Evolutionary conservation across 2,797 vertebrate species (phyloP), one percentile per base, ranked within the genome.

Genomic region (Darevskia mixta): DNA sequence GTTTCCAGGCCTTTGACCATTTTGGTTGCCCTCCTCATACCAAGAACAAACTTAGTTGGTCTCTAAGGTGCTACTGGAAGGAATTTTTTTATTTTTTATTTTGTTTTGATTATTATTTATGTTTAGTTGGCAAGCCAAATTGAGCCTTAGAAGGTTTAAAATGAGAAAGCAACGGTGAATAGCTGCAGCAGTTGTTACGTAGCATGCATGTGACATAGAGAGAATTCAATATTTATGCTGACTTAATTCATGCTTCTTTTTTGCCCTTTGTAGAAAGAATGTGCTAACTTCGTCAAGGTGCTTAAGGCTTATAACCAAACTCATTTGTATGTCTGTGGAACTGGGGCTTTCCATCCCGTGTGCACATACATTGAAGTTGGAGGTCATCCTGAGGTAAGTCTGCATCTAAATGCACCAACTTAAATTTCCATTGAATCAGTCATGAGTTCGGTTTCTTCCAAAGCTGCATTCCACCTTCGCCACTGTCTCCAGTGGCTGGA

Each of bases 281-380:
- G 98, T 95, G 98, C 98, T 78, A 99, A 99, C 96, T 99, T 98
- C 95, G 97, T 99, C 94, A 99, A 99, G 92, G 98, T 99, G 90
- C 93, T 99, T 89, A 98, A 98, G 95, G 92, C 97, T 7, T 99
- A 98, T 93, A 99, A 99, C 95, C 98, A 99, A 93, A 99, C 98
- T 73, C 99, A 99, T 93, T 91, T 99, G 85, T 99, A 99, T 0
- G 98, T 97, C 73, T 99, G 99, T 69, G 99, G 99, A 93, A 99
- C 99, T 0, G 99, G 99, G 86, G 99, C 99, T 92, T 99, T 99
- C 88, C 99, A 99, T 95, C 99, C 99, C 9, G 95, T 99, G 94
- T 99, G 99, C 90, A 98, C 98, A 89, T 99, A 98, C 95, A 95
- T 99, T 96, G 98, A 98, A 91, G 97, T 99, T 95, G 99, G 99